Evolutionary conservation across 2,888 invertebrate genomes (phyloP).

Genomic region (Leistus spinibarbis): DNA sequence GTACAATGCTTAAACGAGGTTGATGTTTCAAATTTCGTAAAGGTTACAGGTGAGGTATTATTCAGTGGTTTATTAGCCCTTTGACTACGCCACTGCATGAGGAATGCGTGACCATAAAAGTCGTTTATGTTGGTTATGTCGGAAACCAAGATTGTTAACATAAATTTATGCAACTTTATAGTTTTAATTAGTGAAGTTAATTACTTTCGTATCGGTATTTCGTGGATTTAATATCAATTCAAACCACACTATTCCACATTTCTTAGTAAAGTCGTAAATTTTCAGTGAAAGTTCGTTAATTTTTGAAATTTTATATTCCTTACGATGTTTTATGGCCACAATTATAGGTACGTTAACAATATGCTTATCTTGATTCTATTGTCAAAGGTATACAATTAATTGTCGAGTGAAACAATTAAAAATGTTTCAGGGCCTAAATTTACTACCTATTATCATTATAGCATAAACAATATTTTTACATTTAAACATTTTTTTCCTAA

Average conservation of each 20-base stretch:
- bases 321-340: background rate
- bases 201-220: conserved; percentile 10
- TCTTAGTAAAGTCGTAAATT: conserved; percentile 25
- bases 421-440: background rate
- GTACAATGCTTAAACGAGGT: too few relatives aligned
- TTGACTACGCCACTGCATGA: background rate
- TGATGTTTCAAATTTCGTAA: too few relatives aligned
- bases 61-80: background rate
- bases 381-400: background rate
- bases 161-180: conserved; percentile 32
- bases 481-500: background rate
- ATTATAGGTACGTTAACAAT: background rate
- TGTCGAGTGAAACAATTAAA: background rate
- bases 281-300: conserved; percentile 25
- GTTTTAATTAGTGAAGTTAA: conserved; percentile 34
- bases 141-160: conserved; percentile 35
- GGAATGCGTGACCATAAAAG: conserved; percentile 3
- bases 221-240: background rate
- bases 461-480: background rate
- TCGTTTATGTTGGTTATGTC: conserved; percentile 30
- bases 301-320: conserved; percentile 17
- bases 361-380: background rate
- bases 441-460: background rate
- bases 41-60: too few relatives aligned
- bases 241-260: conserved; percentile 4